phyloP scores from a whole-genome alignment of 2,888 invertebrate species.

The Stenurella melanura region DNA sequence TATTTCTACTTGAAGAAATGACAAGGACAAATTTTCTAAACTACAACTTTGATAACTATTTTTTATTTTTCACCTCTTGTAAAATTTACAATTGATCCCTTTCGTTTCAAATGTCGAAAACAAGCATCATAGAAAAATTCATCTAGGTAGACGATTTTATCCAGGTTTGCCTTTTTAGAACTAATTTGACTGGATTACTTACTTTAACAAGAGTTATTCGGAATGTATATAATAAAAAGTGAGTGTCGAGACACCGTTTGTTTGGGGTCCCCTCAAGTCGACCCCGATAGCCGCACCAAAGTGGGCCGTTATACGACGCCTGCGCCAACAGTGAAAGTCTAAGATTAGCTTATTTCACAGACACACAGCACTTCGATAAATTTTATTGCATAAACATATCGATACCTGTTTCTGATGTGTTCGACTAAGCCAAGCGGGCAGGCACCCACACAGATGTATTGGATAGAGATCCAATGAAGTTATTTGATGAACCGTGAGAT shows the following conservation, averaged over 20 bases:
- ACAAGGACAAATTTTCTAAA: too few relatives aligned
- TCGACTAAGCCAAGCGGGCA: neutral
- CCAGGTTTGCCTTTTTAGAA: too few relatives aligned
- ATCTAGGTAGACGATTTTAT: too few relatives aligned
- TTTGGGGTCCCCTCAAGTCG: conserved; percentile 28
- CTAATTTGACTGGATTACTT: too few relatives aligned
- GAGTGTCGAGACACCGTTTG: conserved; percentile 26
- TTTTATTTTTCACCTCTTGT: too few relatives aligned
- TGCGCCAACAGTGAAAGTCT: conserved; percentile 45
- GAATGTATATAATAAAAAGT: conserved; percentile 26
- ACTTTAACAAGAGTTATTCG: conserved; percentile 11
- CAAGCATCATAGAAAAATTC: too few relatives aligned
- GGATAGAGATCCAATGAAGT: conserved; percentile 22
- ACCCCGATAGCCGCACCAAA: conserved; percentile 41
- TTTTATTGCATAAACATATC: conserved; percentile 43
- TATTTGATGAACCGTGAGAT: conserved; percentile 37
- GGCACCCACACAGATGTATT: conserved; percentile 18
- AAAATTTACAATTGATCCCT: too few relatives aligned
- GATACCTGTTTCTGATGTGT: conserved; percentile 27
- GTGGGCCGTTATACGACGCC: conserved; percentile 38
- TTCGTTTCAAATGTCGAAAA: too few relatives aligned
- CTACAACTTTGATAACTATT: too few relatives aligned
- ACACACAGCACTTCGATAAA: conserved; percentile 30
- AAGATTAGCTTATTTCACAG: conserved; percentile 39
- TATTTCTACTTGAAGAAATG: too few relatives aligned